Evolutionary conservation across 2,888 invertebrate species (phyloP), one percentile per base, ranked within the genome.

Genomic region (Spisula solida): DNA sequence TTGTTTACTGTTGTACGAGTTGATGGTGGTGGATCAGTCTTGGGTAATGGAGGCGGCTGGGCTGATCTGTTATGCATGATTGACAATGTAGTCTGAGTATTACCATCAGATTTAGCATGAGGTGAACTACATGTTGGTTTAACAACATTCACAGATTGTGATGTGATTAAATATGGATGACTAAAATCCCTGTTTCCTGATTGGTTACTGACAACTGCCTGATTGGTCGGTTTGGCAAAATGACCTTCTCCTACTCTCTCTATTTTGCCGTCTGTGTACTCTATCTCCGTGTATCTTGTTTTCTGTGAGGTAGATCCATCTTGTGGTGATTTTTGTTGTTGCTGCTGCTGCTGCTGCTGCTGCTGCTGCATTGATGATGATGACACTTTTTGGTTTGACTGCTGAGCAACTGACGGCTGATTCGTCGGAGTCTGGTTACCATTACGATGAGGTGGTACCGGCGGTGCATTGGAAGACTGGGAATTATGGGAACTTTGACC

Each of bases 131-230:
- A 94, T 20, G 94, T 94, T 20, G 95, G 95, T 86, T 95, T 95
- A 47, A 95, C 95, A 18, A 95, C 94, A 87, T 95, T 95, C 29
- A 95, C 94, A 20, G 95, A 94, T 82, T 95, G 94, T 51, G 94
- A 93, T 75, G 90, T 90, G 51, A 92, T 90, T 83, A 92, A 75
- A 82, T 92, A 91, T 82, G 90, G 82, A 88, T 92, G 92, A 85
- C 87, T 86, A 51, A 82, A 86, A 56, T 91, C 92, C 70, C 90
- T 90, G 56, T 90, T 88, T 82, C 87, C 87, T 85, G 82, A 80
- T 60, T 86, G 87, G 79, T 86, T 86, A 47, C 88, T 87, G 25
- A 87, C 87, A 51, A 82, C 88, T 51, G 91, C 87, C 79, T 92
- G 92, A 86, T 92, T 92, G 87, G 88, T 91, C 31, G 91, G 89